Evolutionary conservation across 2,888 invertebrate genomes (phyloP), one percentile per base, ranked within the genome.

Genomic region (Biston stratarius): DNA sequence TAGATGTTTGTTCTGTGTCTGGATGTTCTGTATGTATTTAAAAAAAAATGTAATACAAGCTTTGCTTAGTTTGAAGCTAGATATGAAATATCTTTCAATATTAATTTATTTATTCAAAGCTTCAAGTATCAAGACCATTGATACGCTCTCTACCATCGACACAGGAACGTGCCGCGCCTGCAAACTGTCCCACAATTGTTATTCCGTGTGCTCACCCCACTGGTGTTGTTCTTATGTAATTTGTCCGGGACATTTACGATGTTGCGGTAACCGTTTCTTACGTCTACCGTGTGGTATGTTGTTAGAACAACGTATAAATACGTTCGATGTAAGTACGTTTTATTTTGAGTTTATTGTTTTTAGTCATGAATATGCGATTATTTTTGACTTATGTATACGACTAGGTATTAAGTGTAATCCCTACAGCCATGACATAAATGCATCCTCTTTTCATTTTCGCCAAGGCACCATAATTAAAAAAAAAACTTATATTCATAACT

Each of bases 241-340:
- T 86, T 86, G 87, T 86, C 84, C 77, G 86, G 77, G 85, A 90
- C 90, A 82, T 91, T 92, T 92, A 92, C 87, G 91, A 88, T 72
- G 73, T 60, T 85, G 85, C 83, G 82, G 85, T 77, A 78, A 75
- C 80, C 85, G 79, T 87, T 79, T 58, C 80, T 85, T 85, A 80
- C 75, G 64, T 42, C 40, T n/a, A 7, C 48, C n/a, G 34, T 47
- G 57, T n/a, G n/a, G n/a, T 24, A 24, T 24, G 24, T 57, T 45
- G 33, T 34, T 47, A 11, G 24, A 15, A 61, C 52, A 12, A 15
- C 0, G 48, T n/a, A 59, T 59, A 59, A 59, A 59, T 59, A 59
- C 59, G 49, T 49, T 48, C 59, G 40, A 40, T 40, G 59, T 59
- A n/a, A n/a, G n/a, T n/a, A 52, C 38, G 51, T 47, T 51, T 51